Percentiles rank a stretch among this genome's conserved stretches.
Conservation (phyloP, 2,888 invertebrate species). For the Leptogaster cylindrica region DNA sequence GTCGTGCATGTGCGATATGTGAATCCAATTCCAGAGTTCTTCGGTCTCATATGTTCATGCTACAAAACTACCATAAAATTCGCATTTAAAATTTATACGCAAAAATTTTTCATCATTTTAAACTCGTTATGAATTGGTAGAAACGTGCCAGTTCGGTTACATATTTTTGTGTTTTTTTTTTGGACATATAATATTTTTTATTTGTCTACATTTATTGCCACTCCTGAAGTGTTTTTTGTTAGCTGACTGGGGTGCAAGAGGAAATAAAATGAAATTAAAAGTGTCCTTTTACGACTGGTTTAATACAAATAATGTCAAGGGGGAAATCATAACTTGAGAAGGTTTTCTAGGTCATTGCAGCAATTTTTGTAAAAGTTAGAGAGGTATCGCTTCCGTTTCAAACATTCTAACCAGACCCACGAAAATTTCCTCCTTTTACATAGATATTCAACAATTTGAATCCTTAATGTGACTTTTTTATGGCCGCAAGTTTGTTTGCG, state of each 20-base stretch:
- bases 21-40: slow-evolving; percentile 23
- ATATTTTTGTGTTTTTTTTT: too few species aligned
- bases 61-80: slow-evolving; percentile 48
- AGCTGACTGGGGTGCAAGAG: not conserved
- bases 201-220: slow-evolving; percentile 18
- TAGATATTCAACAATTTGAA: too few species aligned
- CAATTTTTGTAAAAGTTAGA: not conserved
- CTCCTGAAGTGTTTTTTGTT: not conserved
- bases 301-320: not conserved
- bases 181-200: slow-evolving; percentile 28
- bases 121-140: slow-evolving; percentile 43
- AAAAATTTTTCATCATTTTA: slow-evolving; percentile 48
- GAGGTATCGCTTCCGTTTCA: too few species aligned
- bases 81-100: slow-evolving; percentile 48
- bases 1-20: slow-evolving; percentile 32
- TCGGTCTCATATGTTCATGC: slow-evolving; percentile 44
- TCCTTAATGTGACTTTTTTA: too few species aligned
- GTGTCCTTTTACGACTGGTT: slow-evolving; percentile 10
- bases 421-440: too few species aligned
- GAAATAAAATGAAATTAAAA: slow-evolving; percentile 16
- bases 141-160: slow-evolving; percentile 7
- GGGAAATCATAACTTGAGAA: not conserved
- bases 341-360: not conserved
- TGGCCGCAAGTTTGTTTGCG: too few species aligned
- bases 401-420: too few species aligned